phyloP scores from a whole-genome alignment of 2,797 vertebrate species.

The Sebastes wilsoni region DNA sequence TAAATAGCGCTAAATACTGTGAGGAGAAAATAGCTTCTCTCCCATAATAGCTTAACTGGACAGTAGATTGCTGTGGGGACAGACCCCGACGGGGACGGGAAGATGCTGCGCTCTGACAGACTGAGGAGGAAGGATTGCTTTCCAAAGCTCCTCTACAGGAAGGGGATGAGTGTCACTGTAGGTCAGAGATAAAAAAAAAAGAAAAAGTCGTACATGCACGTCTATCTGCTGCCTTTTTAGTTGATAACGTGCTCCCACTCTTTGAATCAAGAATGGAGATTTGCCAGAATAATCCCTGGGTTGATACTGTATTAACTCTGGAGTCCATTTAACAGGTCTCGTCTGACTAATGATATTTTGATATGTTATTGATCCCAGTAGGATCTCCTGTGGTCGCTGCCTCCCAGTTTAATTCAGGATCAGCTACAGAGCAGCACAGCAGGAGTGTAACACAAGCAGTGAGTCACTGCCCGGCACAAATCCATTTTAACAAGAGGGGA shows the following conservation, averaged over 20 bases:
- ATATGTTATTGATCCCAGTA: not conserved
- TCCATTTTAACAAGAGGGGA: not conserved
- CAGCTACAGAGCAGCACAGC: not conserved
- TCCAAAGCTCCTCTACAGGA: constrained; percentile 15
- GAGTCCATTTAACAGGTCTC: not conserved
- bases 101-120: constrained; percentile 16
- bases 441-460: not conserved
- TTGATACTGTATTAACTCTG: not conserved
- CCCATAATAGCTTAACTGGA: constrained; percentile 9
- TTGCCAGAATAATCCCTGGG: not conserved
- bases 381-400: not conserved
- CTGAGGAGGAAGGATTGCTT: constrained; percentile 2
- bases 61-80: constrained; percentile 22
- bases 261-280: not conserved
- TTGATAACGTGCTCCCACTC: not conserved
- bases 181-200: constrained; percentile 15
- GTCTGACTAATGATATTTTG: not conserved
- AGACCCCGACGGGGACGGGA: constrained; percentile 17
- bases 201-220: not conserved
- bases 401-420: not conserved
- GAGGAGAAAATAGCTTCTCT: constrained; percentile 17
- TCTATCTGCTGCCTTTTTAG: not conserved
- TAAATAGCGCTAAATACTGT: not conserved
- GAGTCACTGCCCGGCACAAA: not conserved
- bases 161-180: constrained; percentile 9